A percentile compares a stretch with the other conserved stretches of the same genome.
These are phyloP conservation scores for Rhyacophila evoluta DNA, from an alignment of 2,888 invertebrate species.

Conservation along the genomic window DNA sequence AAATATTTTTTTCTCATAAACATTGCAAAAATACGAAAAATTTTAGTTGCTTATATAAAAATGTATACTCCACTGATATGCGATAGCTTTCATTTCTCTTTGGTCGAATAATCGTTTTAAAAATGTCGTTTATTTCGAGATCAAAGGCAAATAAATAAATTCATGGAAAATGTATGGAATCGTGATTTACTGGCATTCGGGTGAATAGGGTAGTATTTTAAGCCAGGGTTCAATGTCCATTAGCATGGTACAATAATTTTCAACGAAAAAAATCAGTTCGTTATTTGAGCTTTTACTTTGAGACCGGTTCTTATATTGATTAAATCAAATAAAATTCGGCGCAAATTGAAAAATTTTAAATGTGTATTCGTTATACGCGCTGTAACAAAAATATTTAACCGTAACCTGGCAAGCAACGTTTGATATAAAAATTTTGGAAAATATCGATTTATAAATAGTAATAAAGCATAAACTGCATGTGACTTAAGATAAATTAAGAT, in stretches of 20 bases:
- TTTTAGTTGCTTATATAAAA: constrained; percentile 21
- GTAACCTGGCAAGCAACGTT: too few relatives aligned
- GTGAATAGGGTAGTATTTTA: constrained; percentile 24
- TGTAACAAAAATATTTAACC: too few relatives aligned
- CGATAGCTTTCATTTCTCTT: constrained; percentile 35
- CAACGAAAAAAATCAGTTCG: background rate
- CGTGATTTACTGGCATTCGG: constrained; percentile 24
- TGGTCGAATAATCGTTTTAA: constrained; percentile 43
- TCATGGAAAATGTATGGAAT: constrained; percentile 20
- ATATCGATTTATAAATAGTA: too few relatives aligned
- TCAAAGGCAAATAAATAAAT: constrained; percentile 38
- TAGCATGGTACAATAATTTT: constrained; percentile 9
- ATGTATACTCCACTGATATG: constrained; percentile 1
- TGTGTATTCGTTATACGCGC: too few relatives aligned
- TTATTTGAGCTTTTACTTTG: background rate
- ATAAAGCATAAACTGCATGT: too few relatives aligned
- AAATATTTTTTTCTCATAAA: background rate
- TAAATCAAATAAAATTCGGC: background rate
- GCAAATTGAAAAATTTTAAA: too few relatives aligned
- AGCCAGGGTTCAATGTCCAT: constrained; percentile 20
- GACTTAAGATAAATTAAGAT: too few relatives aligned
- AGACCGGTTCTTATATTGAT: background rate
- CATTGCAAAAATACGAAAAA: background rate
- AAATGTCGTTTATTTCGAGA: constrained; percentile 39
- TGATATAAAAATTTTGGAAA: too few relatives aligned